Evolutionary conservation across 2,888 invertebrate species (phyloP), one percentile per base, ranked within the genome.

Genomic region (Pollenia amentaria): DNA sequence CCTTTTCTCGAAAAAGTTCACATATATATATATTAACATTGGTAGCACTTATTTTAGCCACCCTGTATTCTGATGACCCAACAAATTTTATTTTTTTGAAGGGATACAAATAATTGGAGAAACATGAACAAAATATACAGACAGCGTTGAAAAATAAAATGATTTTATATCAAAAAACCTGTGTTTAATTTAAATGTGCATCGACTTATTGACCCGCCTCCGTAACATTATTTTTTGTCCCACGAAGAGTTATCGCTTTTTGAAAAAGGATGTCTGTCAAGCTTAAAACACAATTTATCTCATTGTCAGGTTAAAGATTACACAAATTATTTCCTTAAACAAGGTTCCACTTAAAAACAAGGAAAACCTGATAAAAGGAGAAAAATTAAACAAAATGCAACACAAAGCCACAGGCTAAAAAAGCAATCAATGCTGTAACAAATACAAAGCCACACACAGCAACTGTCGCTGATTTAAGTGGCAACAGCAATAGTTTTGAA

Each of bases 261-360:
- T 40, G 40, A n/a, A 57, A 57, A 75, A 82, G 81, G 81, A 82
- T 82, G 53, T 76, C 82, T 82, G 53, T 76, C 82, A 51, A 82
- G 18, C 44, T 82, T 70, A 62, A 29, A 76, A 42, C 16, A 51
- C 29, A 44, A 82, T 75, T 51, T 81, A 75, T 64, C 62, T 80
- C 44, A 64, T 72, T 80, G 72, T 80, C 79, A 80, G 64, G 79
- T 64, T 62, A 80, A 72, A 72, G 70, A 72, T 80, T 80, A 80
- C 18, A 18, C 29, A 53, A 53, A 72, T 42, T 44, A 64, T 72
- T 80, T 80, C 70, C 79, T 72, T 18, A 70, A 80, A 72, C 70
- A 72, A 53, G 18, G 44, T 72, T 62, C 62, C 44, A 72, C 64
- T 80, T 44, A 18, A 38, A 62, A 53, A 70, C 70, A 64, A 69